Evolutionary conservation across 2,888 invertebrate genomes (phyloP), one percentile per base, ranked within the genome.

Genomic region (Liposcelis brunnea): DNA sequence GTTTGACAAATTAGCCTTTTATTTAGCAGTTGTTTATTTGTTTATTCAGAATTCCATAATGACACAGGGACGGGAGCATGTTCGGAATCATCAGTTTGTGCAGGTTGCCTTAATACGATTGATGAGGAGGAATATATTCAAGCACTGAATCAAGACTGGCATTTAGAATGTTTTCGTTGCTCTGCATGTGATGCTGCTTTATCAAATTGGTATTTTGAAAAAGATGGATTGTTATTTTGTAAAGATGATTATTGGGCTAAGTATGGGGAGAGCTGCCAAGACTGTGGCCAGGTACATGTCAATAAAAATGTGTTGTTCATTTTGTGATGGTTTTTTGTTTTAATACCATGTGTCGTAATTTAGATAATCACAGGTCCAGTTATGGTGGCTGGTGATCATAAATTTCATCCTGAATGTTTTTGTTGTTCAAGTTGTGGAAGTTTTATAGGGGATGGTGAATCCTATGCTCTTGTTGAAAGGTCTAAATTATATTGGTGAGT

Each of bases 321-420:
- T 10, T 8, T 21, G 40, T 42, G 19, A 14, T 8, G 37, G 8
- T 19, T 46, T 15, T 21, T 10, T 10, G 19, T 32, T 32, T 46
- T 26, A 8, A 18, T 40, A 14, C 32, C 35, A 37, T 26, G 33
- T 34, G 37, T 31, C 36, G 38, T 34, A 33, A 54, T 57, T 45
- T 52, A 68, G 67, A 61, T 69, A 50, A 77, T 78, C 54, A 82
- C 86, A 1, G 91, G 91, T 0, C 90, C 91, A 19, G 86, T 90
- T 51, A 91, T 93, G 91, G 78, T 89, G 50, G 91, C 91, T 16
- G 93, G 91, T 26, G 86, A 86, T 58, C 90, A 90, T 66, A 86
- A 87, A 62, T 93, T 90, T 67, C 93, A 94, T 67, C 90, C 91
- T 37, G 93, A 93, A 70, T 93, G 93, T 67, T 93, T 93, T 65